Evolutionary conservation across 2,797 vertebrate species (phyloP).

Genomic region (Rousettus madagascariensis): DNA sequence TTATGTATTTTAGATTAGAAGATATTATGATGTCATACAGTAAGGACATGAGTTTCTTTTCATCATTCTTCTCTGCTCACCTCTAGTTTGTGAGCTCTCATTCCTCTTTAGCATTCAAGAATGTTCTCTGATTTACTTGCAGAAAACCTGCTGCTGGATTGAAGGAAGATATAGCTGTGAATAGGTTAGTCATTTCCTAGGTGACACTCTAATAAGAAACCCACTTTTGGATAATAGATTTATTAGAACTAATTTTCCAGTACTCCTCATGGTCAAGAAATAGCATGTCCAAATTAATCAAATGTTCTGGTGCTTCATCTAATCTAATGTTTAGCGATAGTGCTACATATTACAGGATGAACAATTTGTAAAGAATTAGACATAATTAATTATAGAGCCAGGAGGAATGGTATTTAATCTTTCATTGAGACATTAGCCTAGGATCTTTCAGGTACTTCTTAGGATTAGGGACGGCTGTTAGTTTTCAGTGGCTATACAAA

Average conservation of each 20-base stretch:
- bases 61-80: not conserved
- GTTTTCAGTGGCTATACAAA: slow-evolving; percentile 5
- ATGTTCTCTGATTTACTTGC: not conserved
- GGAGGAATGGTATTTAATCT: slow-evolving; percentile 24
- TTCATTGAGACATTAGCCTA: not conserved
- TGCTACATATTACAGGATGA: not conserved
- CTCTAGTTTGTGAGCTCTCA: not conserved
- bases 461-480: slow-evolving; percentile 45
- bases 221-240: not conserved
- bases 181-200: slow-evolving; percentile 37
- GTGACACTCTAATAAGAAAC: slow-evolving; percentile 49
- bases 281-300: slow-evolving; percentile 43
- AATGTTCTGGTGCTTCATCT: not conserved
- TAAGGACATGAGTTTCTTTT: not conserved
- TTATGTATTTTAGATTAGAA: not conserved
- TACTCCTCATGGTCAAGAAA: slow-evolving; percentile 14
- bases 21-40: not conserved
- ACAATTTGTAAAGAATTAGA: slow-evolving; percentile 41
- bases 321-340: not conserved
- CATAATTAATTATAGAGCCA: slow-evolving; percentile 34
- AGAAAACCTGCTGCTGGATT: not conserved
- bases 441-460: not conserved
- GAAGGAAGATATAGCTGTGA: not conserved
- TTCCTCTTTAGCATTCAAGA: slow-evolving; percentile 25
- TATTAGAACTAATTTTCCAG: slow-evolving; percentile 26